Percentiles rank a stretch among this genome's conserved stretches.
phyloP scores from a whole-genome alignment of 2,888 invertebrate species.

The Deladenus siricidicola region DNA sequence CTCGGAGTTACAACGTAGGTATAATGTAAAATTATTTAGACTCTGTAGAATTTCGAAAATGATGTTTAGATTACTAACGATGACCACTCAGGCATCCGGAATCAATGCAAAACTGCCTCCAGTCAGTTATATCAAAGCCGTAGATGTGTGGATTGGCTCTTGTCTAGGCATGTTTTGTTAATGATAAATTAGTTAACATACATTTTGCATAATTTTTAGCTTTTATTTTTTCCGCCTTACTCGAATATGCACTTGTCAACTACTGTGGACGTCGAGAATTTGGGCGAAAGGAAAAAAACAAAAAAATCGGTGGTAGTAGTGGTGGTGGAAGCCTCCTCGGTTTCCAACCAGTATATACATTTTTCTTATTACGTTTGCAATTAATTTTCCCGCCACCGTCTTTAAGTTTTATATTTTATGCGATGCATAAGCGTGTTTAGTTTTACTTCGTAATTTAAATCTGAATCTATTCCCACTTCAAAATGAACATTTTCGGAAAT shows the following conservation, averaged over 20 bases:
- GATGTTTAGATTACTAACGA: conserved; percentile 67
- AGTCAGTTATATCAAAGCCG: conserved; percentile 58
- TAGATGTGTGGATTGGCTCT: conserved; percentile 57
- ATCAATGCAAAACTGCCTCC: conserved; percentile 53
- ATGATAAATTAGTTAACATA: conserved; percentile 1
- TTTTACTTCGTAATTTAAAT: too few species aligned
- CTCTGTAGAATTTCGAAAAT: too few species aligned
- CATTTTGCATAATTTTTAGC: conserved; percentile 60
- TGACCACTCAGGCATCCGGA: conserved; percentile 63
- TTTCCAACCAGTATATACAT: not conserved
- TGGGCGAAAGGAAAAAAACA: conserved; percentile 41
- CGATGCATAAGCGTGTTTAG: too few species aligned
- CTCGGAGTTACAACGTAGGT: conserved; percentile 31
- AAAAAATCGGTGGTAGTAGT: conserved; percentile 38
- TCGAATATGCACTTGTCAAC: conserved; percentile 95
- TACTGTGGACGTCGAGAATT: conserved; percentile 65
- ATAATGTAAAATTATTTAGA: not conserved
- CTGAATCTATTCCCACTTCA: too few species aligned
- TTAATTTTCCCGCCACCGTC: too few species aligned
- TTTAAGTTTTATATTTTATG: too few species aligned
- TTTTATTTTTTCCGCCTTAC: conserved; percentile 90
- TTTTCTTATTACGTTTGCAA: too few species aligned
- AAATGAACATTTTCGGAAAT: too few species aligned
- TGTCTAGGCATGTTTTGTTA: conserved; percentile 21
- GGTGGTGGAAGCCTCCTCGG: conserved; percentile 6